A percentile compares a stretch with the other conserved stretches of the same genome.
These are phyloP conservation scores for Coluber constrictor DNA, from an alignment of 2,797 vertebrate genomes.

Conservation along the genomic window DNA sequence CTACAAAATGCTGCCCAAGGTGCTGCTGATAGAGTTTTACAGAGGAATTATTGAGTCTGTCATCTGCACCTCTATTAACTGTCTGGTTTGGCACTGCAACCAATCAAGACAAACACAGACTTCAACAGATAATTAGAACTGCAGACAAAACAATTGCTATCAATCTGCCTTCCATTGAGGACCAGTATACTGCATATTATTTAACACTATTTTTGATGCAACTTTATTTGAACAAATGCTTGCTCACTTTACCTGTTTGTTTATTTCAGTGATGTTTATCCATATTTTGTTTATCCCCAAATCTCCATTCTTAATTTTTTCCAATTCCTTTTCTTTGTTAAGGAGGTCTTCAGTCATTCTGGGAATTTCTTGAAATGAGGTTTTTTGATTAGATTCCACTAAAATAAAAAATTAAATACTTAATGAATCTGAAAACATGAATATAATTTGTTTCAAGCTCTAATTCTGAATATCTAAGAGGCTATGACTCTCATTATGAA, in stretches of 20 bases:
- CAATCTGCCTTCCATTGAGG: no score
- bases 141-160: no score
- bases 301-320: constrained; percentile 86
- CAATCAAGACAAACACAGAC: no score
- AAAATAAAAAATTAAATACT: constrained; percentile 40
- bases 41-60: no score
- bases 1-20: neutral
- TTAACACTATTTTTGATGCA: neutral
- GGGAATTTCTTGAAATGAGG: constrained; percentile 87
- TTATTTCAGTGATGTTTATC: constrained; percentile 93
- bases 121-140: no score
- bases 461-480: neutral
- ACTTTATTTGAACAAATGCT: constrained; percentile 37
- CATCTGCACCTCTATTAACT: no score
- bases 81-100: no score
- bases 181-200: neutral
- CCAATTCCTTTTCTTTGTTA: constrained; percentile 81
- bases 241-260: constrained; percentile 81
- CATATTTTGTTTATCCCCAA: constrained; percentile 86
- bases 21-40: no score
- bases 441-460: neutral
- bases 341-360: constrained; percentile 92
- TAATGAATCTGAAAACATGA: neutral
- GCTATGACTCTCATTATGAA: neutral
- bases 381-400: constrained; percentile 96